Evolutionary conservation across 2,888 invertebrate species (phyloP), one percentile per base, ranked within the genome.

Genomic region (Leucozona laternaria): DNA sequence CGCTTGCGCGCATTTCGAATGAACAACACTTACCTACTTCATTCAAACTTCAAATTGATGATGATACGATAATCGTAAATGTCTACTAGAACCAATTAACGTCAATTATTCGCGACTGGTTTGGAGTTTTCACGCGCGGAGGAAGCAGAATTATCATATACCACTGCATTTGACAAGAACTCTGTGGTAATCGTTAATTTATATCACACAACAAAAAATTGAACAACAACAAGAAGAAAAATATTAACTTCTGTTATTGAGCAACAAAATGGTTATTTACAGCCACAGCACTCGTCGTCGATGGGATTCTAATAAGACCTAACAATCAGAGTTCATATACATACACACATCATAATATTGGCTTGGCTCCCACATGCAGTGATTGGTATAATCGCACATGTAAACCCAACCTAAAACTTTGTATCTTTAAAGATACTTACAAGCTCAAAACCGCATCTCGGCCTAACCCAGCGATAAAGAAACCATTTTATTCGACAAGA

Each of bases 401-500:
- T 43, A 20, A 66, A 48, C 62, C 73, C 62, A 83, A 48, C 83
- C 55, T 50, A 53, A 64, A 80, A 73, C 2, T n/a, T 66, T 71
- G 64, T 34, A 55, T 68, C 73, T 43, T 20, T 57, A 10, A 6
- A 66, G 77, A 40, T 58, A 25, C 72, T 31, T 40, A 48, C 62
- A 34, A 50, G n/a, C 11, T n/a, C 5, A 13, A 58, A 76, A 20
- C 68, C 22, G 4, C 71, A 66, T 64, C 64, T 57, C 28, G 4
- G 31, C 55, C 77, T 60, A 77, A 43, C 57, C 66, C 62, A 43
- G 17, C 60, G 77, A 85, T 85, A 85, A 85, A 81, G 72, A 81
- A 85, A 77, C 72, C 55, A 81, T 81, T 84, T 85, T 81, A 85
- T 85, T 85, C 81, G 81, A 80, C 60, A 75, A 57, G 77, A 70